Evolutionary conservation across 2,113 vertebrate species (phyloP).

Genomic region (Rhynchopsitta pachyrhyncha): DNA sequence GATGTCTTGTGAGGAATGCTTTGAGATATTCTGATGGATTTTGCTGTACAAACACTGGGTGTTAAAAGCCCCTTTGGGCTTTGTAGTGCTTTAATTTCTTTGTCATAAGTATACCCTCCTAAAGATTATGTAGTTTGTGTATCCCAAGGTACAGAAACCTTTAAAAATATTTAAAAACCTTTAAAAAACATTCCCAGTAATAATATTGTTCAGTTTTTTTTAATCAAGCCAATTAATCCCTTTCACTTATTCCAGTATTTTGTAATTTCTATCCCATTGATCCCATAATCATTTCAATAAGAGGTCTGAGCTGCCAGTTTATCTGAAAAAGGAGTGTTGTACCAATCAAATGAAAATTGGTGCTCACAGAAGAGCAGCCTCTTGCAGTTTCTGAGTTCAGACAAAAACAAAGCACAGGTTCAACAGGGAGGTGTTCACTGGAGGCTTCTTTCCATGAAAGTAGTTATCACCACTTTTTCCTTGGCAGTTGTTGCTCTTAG

Average conservation of each 20-base stretch:
- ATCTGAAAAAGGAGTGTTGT: conserved; percentile 18
- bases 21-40: background rate
- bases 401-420: conserved; percentile 49
- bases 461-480: conserved; percentile 55
- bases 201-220: background rate
- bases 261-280: background rate
- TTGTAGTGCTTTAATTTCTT: background rate
- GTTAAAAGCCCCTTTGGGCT: background rate
- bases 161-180: background rate
- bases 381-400: conserved; percentile 34
- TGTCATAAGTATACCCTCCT: background rate
- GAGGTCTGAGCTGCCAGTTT: conserved; percentile 42
- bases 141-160: background rate
- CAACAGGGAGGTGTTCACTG: conserved; percentile 4
- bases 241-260: background rate
- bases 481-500: conserved; percentile 60
- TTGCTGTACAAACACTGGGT: background rate
- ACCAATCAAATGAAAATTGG: conserved; percentile 4
- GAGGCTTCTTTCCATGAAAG: conserved; percentile 66
- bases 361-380: conserved; percentile 18
- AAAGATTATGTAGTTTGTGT: background rate
- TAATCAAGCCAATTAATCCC: conserved; percentile 8
- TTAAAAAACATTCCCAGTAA: background rate
- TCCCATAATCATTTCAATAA: background rate
- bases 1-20: background rate